Conservation (phyloP, 2,888 invertebrate species). For the Drosophila koepferae region DNA sequence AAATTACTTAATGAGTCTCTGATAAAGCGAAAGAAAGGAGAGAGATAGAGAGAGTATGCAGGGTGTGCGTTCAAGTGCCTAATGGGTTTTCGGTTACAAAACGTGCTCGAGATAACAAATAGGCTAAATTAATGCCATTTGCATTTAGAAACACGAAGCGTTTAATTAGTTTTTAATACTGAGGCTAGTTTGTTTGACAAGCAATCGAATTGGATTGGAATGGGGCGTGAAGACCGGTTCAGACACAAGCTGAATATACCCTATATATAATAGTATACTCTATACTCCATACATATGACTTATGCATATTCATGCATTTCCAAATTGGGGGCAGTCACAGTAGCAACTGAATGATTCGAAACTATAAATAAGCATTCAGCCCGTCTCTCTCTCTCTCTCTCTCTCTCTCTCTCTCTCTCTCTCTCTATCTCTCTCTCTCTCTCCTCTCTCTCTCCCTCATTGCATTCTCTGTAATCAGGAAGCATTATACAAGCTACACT, state of each 20-base stretch:
- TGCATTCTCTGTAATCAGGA: slow-evolving; percentile 37
- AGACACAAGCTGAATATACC: background rate
- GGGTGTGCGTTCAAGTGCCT: slow-evolving; percentile 65
- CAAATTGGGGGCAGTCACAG: slow-evolving; percentile 17
- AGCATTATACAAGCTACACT: slow-evolving; percentile 50
- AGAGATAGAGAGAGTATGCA: slow-evolving; percentile 2
- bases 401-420: no score
- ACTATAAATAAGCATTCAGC: slow-evolving; percentile 58
- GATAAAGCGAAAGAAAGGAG: slow-evolving; percentile 54
- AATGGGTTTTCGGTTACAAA: slow-evolving; percentile 78
- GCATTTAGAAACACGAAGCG: slow-evolving; percentile 59
- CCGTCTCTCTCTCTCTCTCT: slow-evolving; percentile 7
- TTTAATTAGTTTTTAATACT: slow-evolving; percentile 78
- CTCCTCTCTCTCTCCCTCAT: no score
- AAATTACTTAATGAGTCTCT: slow-evolving; percentile 77
- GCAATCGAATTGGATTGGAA: slow-evolving; percentile 63
- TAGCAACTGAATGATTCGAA: slow-evolving; percentile 39
- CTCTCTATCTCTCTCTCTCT: no score
- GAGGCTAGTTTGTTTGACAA: slow-evolving; percentile 78
- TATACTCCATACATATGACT: slow-evolving; percentile 6
- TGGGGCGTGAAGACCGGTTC: slow-evolving; percentile 74
- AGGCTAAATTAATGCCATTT: slow-evolving; percentile 70
- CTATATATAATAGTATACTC: background rate
- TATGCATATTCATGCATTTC: slow-evolving; percentile 41
- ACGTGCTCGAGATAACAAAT: slow-evolving; percentile 72